Conservation (phyloP, 2,888 invertebrate genomes). For the Arge pagana region DNA sequence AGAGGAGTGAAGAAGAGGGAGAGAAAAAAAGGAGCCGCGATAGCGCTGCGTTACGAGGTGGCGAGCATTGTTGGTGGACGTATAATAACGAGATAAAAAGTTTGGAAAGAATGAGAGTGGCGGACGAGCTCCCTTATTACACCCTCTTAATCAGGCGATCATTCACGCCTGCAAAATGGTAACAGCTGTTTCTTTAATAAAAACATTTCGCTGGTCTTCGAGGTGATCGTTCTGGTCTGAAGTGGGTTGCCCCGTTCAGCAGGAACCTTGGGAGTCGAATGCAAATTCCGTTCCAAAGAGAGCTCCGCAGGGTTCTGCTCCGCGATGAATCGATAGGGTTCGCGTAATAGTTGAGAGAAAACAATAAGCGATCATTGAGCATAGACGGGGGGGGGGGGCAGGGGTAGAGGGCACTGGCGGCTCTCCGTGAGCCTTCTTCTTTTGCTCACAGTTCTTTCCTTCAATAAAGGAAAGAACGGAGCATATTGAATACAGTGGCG, state of each 20-base stretch:
- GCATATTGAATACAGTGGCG: slow-evolving; percentile 48
- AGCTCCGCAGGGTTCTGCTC: too few species aligned
- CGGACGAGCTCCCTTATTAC: slow-evolving; percentile 10
- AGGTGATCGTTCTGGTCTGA: too few species aligned
- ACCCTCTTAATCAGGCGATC: slow-evolving; percentile 11
- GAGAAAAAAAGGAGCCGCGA: slow-evolving; percentile 20
- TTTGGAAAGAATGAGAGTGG: slow-evolving; percentile 25
- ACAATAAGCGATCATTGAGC: too few species aligned
- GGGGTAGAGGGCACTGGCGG: background rate
- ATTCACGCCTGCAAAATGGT: slow-evolving; percentile 7
- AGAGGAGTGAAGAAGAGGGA: slow-evolving; percentile 31
- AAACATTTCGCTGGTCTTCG: too few species aligned
- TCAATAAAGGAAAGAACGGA: slow-evolving; percentile 41
- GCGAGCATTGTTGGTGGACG: slow-evolving; percentile 14
- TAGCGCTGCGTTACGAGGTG: slow-evolving; percentile 12
- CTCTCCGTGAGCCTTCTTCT: too few species aligned
- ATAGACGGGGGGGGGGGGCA: background rate
- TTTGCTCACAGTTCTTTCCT: too few species aligned
- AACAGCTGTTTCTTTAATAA: slow-evolving; percentile 18
- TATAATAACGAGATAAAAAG: slow-evolving; percentile 34
- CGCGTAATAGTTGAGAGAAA: too few species aligned
- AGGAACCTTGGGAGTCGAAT: too few species aligned
- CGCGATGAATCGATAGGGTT: too few species aligned
- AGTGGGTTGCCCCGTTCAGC: too few species aligned
- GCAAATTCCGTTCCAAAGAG: too few species aligned